These are phyloP conservation scores for Echinometra lucunter DNA, from an alignment of 53 echinoderm and acorn worm species.

Conservation along the genomic window DNA sequence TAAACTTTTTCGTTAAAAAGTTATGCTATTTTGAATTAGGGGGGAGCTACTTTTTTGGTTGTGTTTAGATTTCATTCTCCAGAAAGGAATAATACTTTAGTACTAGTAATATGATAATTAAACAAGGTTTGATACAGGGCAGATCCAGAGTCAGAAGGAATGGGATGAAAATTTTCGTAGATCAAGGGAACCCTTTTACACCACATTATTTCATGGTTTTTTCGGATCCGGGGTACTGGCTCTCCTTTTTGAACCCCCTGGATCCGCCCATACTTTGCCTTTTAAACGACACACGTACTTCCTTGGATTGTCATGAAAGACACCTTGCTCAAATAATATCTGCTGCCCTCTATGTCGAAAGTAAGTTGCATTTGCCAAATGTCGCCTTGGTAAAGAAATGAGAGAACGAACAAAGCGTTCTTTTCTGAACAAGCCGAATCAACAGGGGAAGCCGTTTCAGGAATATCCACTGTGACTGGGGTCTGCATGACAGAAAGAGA, in stretches of 20 bases:
- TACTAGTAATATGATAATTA: too few species aligned
- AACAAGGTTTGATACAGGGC: too few species aligned
- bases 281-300: background rate
- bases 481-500: background rate
- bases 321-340: background rate
- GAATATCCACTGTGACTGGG: background rate
- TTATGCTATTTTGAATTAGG: too few species aligned
- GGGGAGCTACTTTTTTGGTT: too few species aligned
- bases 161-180: too few species aligned
- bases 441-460: background rate
- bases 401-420: background rate
- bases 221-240: too few species aligned
- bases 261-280: background rate
- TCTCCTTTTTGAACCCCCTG: background rate
- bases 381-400: background rate
- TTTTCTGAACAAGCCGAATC: background rate
- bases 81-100: too few species aligned
- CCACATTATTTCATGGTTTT: too few species aligned
- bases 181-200: background rate
- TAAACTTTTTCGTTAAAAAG: too few species aligned
- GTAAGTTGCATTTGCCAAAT: background rate
- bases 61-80: too few species aligned
- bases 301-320: background rate
- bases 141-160: too few species aligned
- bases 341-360: constrained; percentile 9